Conservation (phyloP, 2,797 vertebrate genomes). For the Mormyrops boulengeri region DNA sequence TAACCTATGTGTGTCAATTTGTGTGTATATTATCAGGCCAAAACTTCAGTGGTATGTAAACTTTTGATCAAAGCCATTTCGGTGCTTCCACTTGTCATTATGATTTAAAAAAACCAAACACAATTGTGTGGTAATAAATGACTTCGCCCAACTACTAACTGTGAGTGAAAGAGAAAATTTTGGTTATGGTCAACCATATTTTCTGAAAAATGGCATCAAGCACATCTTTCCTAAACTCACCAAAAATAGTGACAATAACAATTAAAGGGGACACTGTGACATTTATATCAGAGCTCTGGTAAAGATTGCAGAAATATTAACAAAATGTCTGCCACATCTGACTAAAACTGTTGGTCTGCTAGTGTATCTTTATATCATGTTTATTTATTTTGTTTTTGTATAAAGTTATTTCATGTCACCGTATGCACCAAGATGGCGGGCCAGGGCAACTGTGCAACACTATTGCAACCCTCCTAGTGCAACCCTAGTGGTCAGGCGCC, state of each 20-base stretch:
- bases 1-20: background rate
- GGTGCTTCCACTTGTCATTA: background rate
- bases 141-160: background rate
- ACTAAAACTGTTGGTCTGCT: background rate
- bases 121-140: background rate
- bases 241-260: background rate
- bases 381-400: background rate
- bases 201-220: background rate
- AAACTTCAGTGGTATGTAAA: background rate
- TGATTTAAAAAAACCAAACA: background rate
- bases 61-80: background rate
- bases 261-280: background rate
- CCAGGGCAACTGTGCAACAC: background rate
- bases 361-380: background rate
- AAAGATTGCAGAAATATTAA: background rate
- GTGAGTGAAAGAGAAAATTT: background rate
- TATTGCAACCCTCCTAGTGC: background rate
- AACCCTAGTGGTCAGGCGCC: background rate
- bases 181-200: background rate
- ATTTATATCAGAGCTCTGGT: background rate
- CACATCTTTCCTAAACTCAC: background rate
- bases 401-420: background rate
- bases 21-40: background rate
- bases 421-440: background rate
- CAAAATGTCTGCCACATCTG: background rate